Evolutionary conservation across 2,888 invertebrate genomes (phyloP).

Genomic region (Eristalinus aeneus): DNA sequence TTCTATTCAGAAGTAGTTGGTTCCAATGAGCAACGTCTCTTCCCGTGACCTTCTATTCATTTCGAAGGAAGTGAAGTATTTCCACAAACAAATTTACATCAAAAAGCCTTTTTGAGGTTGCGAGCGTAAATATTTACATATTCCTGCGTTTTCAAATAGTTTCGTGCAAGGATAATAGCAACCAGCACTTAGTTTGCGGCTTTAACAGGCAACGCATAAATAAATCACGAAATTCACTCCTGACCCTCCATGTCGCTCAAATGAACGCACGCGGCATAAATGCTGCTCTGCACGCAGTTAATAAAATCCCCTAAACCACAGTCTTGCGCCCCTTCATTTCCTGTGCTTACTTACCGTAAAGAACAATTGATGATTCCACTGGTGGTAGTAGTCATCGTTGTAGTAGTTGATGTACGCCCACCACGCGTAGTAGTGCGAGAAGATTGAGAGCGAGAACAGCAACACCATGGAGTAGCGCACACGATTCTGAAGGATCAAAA

Average conservation of each 20-base stretch:
- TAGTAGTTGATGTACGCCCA: constrained; percentile 87
- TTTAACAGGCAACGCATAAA: neutral
- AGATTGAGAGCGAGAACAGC: constrained; percentile 84
- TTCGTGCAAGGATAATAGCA: neutral
- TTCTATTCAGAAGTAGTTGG: too few species aligned
- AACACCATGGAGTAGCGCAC: constrained; percentile 84
- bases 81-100: too few species aligned
- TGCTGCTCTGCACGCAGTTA: neutral
- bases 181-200: neutral
- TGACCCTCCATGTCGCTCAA: constrained; percentile 28
- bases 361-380: constrained; percentile 87
- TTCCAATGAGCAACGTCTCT: too few species aligned
- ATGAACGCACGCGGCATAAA: constrained; percentile 8
- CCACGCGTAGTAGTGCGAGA: constrained; percentile 87
- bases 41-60: too few species aligned
- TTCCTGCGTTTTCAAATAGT: neutral
- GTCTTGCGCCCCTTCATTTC: neutral
- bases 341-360: constrained; percentile 80
- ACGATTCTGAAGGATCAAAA: constrained; percentile 81
- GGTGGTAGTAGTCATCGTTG: constrained; percentile 87
- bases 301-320: neutral
- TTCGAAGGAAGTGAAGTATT: too few species aligned
- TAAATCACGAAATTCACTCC: neutral
- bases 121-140: neutral
- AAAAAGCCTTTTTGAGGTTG: neutral